These are phyloP conservation scores for Spea multiplicata DNA, from an alignment of 2,113 vertebrate species.

Conservation along the genomic window DNA sequence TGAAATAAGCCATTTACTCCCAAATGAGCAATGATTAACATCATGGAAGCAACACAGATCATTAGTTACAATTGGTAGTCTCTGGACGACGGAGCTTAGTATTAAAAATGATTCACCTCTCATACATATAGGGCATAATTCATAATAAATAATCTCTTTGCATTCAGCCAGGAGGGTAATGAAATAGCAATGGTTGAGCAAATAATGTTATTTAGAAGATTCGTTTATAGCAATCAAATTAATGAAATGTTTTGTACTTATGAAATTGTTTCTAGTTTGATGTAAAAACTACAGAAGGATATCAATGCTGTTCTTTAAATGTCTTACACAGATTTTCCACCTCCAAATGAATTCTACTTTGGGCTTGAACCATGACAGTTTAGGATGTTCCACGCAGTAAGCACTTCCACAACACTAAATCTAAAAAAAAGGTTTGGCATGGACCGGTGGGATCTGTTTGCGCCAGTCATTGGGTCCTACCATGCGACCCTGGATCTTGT, in stretches of 20 bases:
- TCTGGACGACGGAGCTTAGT: conserved; percentile 56
- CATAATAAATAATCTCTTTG: conserved; percentile 41
- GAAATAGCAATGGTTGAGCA: conserved; percentile 37
- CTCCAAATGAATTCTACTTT: too few relatives aligned
- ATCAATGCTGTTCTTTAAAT: background rate
- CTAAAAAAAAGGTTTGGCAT: too few relatives aligned
- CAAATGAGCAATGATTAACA: conserved; percentile 56
- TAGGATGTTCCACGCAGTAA: too few relatives aligned
- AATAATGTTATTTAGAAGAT: conserved; percentile 45
- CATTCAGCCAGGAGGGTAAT: conserved; percentile 30
- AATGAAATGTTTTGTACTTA: conserved; percentile 33
- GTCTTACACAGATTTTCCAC: background rate
- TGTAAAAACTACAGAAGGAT: conserved; percentile 18
- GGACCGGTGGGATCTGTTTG: too few relatives aligned
- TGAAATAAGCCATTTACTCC: conserved; percentile 59
- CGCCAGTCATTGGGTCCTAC: too few relatives aligned
- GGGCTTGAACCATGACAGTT: too few relatives aligned
- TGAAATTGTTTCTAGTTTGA: conserved; percentile 24
- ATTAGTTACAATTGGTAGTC: conserved; percentile 61
- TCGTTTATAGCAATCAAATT: conserved; percentile 36
- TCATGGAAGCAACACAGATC: conserved; percentile 54
- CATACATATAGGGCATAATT: conserved; percentile 39
- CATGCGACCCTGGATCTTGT: too few relatives aligned
- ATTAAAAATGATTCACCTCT: conserved; percentile 46
- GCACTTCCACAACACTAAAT: too few relatives aligned